Conservation (phyloP, 2,888 invertebrate genomes). For the Heliconius ethilla region DNA sequence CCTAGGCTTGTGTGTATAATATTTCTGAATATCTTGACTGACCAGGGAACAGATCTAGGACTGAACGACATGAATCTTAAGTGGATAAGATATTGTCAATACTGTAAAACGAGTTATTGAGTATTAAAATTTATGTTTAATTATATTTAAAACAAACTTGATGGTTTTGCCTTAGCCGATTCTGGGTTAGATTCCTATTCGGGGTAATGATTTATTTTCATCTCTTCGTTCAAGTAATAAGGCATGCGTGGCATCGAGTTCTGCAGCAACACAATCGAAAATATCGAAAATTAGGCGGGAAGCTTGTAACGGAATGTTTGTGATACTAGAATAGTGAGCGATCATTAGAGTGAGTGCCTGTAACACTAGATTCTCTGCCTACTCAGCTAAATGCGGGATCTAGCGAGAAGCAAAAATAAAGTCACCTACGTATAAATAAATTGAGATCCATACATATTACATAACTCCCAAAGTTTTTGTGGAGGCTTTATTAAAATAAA, state of each 20-base stretch:
- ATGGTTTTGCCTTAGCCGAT: not conserved
- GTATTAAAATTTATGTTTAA: not conserved
- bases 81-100: conserved; percentile 57
- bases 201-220: not conserved
- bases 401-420: not conserved
- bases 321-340: too few relatives aligned
- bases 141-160: not conserved
- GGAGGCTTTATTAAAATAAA: not conserved
- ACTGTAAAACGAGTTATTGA: conserved; percentile 52
- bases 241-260: too few relatives aligned
- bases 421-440: not conserved
- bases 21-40: conserved; percentile 69
- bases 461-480: not conserved
- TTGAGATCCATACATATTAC: not conserved
- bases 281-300: too few relatives aligned
- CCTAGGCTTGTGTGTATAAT: conserved; percentile 65
- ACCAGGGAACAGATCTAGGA: conserved; percentile 55
- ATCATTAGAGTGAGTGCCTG: too few relatives aligned
- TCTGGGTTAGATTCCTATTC: conserved; percentile 4
- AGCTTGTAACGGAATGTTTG: too few relatives aligned
- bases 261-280: too few relatives aligned
- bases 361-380: not conserved
- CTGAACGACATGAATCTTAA: conserved; percentile 60
- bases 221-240: not conserved
- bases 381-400: not conserved